These are phyloP conservation scores for Heliothis virescens DNA, from an alignment of 1,140 invertebrate species.

Conservation along the genomic window DNA sequence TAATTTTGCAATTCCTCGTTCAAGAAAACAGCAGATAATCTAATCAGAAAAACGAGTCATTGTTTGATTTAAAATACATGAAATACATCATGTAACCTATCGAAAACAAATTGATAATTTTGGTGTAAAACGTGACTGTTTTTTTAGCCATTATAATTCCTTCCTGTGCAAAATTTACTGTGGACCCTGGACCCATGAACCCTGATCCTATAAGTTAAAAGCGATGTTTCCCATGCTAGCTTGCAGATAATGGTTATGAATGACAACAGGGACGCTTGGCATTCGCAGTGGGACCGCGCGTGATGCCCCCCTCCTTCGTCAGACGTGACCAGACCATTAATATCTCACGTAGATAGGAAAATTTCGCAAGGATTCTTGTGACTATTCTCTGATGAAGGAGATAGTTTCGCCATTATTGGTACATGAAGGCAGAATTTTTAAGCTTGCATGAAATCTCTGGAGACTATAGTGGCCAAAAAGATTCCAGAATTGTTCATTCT, in stretches of 20 bases:
- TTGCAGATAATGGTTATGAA: slow-evolving; percentile 41
- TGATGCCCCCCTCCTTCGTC: neutral
- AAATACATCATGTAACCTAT: neutral
- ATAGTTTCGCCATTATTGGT: slow-evolving; percentile 1
- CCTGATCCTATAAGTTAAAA: slow-evolving; percentile 3
- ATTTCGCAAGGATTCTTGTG: slow-evolving; percentile 1
- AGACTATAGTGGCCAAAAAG: no score
- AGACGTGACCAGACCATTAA: slow-evolving; percentile 39
- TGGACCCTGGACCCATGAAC: slow-evolving; percentile 1
- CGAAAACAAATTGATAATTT: neutral
- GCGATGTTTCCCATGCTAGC: slow-evolving; percentile 26
- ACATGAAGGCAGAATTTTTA: neutral
- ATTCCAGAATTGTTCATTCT: no score
- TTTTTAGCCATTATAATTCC: neutral
- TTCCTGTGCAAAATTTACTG: neutral
- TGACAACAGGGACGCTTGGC: slow-evolving; percentile 30
- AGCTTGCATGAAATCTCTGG: no score
- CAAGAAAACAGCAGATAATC: neutral
- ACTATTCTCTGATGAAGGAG: neutral
- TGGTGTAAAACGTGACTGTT: neutral
- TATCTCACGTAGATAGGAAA: neutral
- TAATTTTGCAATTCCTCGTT: neutral
- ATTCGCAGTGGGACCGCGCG: slow-evolving; percentile 17
- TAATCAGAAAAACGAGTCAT: neutral
- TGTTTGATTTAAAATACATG: neutral